phyloP scores from a whole-genome alignment of 2,888 invertebrate species.

The Eupithecia exiguata region DNA sequence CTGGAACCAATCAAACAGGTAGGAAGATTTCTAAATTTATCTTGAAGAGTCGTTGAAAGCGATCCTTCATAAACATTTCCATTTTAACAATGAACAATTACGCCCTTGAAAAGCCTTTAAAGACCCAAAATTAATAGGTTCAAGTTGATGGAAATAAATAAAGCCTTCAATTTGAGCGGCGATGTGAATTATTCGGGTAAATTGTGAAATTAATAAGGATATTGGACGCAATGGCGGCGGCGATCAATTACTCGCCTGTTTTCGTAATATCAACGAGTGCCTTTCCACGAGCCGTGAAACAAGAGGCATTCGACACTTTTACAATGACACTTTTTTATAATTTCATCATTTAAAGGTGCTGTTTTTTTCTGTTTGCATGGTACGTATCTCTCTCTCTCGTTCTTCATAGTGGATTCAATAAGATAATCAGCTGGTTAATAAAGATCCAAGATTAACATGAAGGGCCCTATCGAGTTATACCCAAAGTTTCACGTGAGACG shows the following conservation, averaged over 20 bases:
- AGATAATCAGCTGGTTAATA: neutral
- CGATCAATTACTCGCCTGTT: slow-evolving; percentile 73
- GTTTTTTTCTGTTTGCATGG: neutral
- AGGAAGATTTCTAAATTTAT: neutral
- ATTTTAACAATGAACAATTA: slow-evolving; percentile 28
- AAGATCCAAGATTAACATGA: neutral
- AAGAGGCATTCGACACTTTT: slow-evolving; percentile 5
- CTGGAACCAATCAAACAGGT: neutral
- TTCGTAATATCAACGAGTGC: slow-evolving; percentile 62
- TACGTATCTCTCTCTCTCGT: neutral
- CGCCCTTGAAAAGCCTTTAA: slow-evolving; percentile 28
- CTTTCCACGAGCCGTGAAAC: slow-evolving; percentile 23
- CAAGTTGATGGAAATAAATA: slow-evolving; percentile 39
- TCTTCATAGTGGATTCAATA: neutral
- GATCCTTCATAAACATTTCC: slow-evolving; percentile 23
- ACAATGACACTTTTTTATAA: neutral
- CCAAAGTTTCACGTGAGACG: too few relatives aligned
- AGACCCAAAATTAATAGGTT: slow-evolving; percentile 37
- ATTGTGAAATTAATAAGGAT: slow-evolving; percentile 45
- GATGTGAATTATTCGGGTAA: slow-evolving; percentile 37
- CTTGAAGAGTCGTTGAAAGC: neutral
- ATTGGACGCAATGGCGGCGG: slow-evolving; percentile 40
- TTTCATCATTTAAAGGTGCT: neutral
- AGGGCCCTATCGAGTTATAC: neutral
- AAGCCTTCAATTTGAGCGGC: slow-evolving; percentile 33